These are phyloP conservation scores for Ennomos fuscantarius DNA, from an alignment of 2,888 invertebrate genomes.

Conservation along the genomic window DNA sequence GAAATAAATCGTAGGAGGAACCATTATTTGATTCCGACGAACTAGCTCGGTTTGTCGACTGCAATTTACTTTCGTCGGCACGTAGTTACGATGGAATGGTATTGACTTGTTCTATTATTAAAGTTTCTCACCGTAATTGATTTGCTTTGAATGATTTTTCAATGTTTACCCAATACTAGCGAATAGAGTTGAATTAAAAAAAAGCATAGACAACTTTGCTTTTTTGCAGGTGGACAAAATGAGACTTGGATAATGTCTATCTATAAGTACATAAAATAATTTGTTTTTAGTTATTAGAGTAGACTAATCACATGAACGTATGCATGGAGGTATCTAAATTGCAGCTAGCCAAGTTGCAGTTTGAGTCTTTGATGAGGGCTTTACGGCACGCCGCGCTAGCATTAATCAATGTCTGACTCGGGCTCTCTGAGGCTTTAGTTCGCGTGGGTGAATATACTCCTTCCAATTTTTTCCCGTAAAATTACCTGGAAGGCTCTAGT, in stretches of 20 bases:
- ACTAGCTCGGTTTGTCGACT: slow-evolving; percentile 34
- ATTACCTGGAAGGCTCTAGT: slow-evolving; percentile 26
- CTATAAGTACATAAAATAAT: too few relatives aligned
- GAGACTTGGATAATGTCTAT: too few relatives aligned
- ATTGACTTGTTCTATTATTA: slow-evolving; percentile 34
- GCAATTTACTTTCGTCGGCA: slow-evolving; percentile 36
- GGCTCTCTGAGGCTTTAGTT: slow-evolving; percentile 28
- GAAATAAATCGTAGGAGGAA: slow-evolving; percentile 40
- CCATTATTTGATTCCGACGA: slow-evolving; percentile 38
- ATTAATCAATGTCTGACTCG: slow-evolving; percentile 55
- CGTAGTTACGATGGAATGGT: slow-evolving; percentile 27
- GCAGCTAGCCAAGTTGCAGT: slow-evolving; percentile 18
- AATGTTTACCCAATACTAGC: slow-evolving; percentile 1
- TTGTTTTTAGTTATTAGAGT: too few relatives aligned
- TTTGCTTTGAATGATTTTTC: slow-evolving; percentile 11
- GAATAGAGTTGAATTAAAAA: too few relatives aligned
- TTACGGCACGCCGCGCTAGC: slow-evolving; percentile 39
- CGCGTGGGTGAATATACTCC: slow-evolving; percentile 28
- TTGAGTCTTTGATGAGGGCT: slow-evolving; percentile 33
- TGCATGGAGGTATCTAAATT: slow-evolving; percentile 4
- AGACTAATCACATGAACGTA: too few relatives aligned
- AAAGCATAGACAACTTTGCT: too few relatives aligned
- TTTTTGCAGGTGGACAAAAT: too few relatives aligned
- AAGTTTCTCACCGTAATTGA: slow-evolving; percentile 16
- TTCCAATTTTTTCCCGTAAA: slow-evolving; percentile 32